Evolutionary conservation across 1,140 invertebrate species (phyloP).

Genomic region (Leptinotarsa undecemlineata): DNA sequence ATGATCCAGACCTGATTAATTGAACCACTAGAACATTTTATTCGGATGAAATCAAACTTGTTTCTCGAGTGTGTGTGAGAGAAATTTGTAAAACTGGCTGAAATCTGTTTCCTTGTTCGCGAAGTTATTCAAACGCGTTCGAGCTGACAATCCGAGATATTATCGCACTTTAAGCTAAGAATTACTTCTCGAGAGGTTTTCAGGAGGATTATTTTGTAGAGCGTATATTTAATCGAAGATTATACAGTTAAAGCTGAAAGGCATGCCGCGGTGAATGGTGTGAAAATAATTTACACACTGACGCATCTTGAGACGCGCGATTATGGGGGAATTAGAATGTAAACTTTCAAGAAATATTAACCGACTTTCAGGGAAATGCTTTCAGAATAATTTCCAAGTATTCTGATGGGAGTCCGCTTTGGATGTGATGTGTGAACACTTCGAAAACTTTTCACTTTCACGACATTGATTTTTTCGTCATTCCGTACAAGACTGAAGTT

Average conservation of each 20-base stretch:
- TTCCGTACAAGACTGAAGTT: no score
- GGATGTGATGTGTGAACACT: no score
- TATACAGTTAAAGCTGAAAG: background rate
- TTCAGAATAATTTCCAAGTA: background rate
- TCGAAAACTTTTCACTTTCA: no score
- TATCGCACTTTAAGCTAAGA: background rate
- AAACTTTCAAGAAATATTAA: background rate
- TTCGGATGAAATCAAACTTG: no score
- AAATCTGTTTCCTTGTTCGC: background rate
- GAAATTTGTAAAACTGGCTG: background rate
- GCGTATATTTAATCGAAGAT: background rate
- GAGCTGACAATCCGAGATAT: slow-evolving; percentile 1
- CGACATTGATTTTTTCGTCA: no score
- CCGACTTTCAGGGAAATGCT: background rate
- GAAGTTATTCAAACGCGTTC: background rate
- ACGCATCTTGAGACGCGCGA: background rate
- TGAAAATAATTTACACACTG: slow-evolving; percentile 6
- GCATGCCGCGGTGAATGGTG: background rate
- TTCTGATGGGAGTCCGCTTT: background rate
- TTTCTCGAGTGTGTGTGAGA: background rate
- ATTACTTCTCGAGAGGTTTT: background rate
- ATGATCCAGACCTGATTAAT: no score
- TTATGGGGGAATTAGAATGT: slow-evolving; percentile 2
- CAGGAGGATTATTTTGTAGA: slow-evolving; percentile 4
- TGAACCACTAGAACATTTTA: no score